Conservation (phyloP, 2,113 vertebrate genomes). For the Camarhynchus parvulus region DNA sequence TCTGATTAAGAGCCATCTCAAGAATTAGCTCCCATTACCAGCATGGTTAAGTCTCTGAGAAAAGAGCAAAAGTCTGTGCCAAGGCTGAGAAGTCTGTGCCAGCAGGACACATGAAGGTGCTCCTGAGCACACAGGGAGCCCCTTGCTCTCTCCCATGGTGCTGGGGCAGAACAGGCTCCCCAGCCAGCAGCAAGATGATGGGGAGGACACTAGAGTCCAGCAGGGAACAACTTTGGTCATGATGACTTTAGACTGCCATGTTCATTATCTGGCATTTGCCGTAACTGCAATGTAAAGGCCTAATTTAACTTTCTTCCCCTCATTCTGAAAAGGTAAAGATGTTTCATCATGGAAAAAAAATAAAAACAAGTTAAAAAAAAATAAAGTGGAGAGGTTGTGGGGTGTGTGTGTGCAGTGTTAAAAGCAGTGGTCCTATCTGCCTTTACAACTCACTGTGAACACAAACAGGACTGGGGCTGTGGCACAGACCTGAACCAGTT, state of each 20-base stretch:
- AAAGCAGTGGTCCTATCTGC: neutral
- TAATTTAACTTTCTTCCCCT: neutral
- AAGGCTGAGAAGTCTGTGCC: neutral
- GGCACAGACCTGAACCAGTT: neutral
- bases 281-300: neutral
- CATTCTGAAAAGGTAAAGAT: neutral
- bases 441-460: neutral
- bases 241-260: neutral
- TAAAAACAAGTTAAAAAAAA: neutral
- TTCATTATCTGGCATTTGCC: neutral
- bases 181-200: rapidly evolving
- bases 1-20: neutral
- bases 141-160: rapidly evolving
- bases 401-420: no score
- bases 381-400: neutral
- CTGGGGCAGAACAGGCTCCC: neutral
- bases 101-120: neutral
- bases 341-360: neutral
- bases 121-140: neutral
- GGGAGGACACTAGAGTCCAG: neutral
- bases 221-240: neutral
- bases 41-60: neutral
- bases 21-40: neutral
- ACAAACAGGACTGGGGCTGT: neutral
- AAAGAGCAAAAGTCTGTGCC: neutral